A percentile compares a stretch with the other conserved stretches of the same genome.
Evolutionary conservation across 2,797 vertebrate genomes (phyloP).

Genomic region (Botia almorhae): DNA sequence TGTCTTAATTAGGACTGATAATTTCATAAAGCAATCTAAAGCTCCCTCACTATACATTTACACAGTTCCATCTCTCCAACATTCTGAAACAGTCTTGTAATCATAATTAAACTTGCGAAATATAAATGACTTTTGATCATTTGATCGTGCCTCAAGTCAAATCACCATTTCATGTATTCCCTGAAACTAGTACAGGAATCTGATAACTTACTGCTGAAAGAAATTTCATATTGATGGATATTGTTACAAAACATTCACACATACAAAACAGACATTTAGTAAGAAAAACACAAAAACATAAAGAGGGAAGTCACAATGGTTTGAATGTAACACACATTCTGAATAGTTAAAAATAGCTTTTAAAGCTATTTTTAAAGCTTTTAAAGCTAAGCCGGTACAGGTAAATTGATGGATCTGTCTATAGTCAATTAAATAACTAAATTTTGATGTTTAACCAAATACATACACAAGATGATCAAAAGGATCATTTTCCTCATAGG

Average conservation of each 20-base stretch:
- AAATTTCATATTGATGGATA: neutral
- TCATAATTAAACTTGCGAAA: neutral
- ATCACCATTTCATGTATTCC: neutral
- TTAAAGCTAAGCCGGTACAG: no score
- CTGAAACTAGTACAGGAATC: neutral
- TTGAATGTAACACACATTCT: neutral
- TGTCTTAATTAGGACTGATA: conserved; percentile 4
- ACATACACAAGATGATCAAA: neutral
- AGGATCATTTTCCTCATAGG: neutral
- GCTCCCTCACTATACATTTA: neutral
- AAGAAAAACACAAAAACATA: neutral
- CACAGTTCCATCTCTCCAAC: conserved; percentile 7
- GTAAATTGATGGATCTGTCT: neutral
- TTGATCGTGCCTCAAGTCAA: conserved; percentile 15
- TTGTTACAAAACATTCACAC: neutral
- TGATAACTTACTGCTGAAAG: neutral
- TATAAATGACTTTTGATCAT: neutral
- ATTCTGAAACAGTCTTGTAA: neutral
- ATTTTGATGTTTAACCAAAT: no score
- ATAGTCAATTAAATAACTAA: neutral
- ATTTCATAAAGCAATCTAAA: neutral
- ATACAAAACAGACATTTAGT: neutral
- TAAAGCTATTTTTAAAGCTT: no score
- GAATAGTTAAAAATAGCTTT: neutral
- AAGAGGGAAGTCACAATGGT: neutral